phyloP scores from a whole-genome alignment of 1,140 invertebrate genomes.

The Vanessa tameamea region DNA sequence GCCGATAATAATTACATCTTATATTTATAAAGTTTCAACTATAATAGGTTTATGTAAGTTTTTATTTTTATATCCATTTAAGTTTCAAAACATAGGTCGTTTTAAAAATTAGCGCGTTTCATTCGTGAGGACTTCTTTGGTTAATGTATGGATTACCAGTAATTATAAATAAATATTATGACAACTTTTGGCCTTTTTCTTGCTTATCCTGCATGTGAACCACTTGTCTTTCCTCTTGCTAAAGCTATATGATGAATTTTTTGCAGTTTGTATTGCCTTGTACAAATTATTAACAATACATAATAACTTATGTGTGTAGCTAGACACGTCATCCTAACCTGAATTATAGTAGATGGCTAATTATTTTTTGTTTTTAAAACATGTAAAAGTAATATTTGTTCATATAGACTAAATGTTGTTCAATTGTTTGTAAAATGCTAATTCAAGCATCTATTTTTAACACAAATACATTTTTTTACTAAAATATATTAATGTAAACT shows the following conservation, averaged over 20 bases:
- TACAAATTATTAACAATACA: conserved; percentile 1
- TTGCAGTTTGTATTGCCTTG: conserved; percentile 13
- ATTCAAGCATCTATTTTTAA: neutral
- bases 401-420: conserved; percentile 13
- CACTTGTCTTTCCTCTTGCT: conserved; percentile 44
- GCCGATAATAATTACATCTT: conserved; percentile 34
- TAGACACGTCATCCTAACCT: conserved; percentile 17
- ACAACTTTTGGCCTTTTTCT: conserved; percentile 72
- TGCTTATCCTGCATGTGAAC: conserved; percentile 70
- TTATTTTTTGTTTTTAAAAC: conserved; percentile 6
- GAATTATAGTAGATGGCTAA: conserved; percentile 14
- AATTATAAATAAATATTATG: conserved; percentile 69
- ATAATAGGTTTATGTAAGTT: conserved; percentile 63
- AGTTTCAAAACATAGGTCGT: conserved; percentile 51
- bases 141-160: conserved; percentile 68
- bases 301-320: conserved; percentile 7
- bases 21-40: conserved; percentile 50
- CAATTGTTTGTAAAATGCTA: conserved; percentile 8
- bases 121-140: conserved; percentile 51
- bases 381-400: conserved; percentile 18
- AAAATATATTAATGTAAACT: too few species aligned
- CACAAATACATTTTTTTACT: too few species aligned
- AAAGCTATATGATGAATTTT: conserved; percentile 22
- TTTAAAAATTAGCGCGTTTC: conserved; percentile 48
- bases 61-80: conserved; percentile 71